Conservation (phyloP, 2,888 invertebrate species). For the Hemaris fuciformis region DNA sequence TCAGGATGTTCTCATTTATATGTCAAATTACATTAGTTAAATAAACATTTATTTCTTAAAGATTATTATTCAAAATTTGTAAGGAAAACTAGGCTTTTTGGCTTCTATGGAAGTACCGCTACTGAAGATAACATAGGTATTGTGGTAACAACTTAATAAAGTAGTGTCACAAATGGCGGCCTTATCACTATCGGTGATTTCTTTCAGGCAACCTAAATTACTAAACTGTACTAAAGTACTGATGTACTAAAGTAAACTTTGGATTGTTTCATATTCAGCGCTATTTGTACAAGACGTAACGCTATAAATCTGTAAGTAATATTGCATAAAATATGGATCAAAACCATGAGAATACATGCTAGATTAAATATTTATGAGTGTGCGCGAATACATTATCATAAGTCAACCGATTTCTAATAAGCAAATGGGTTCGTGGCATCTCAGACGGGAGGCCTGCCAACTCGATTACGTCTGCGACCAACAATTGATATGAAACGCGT, state of each 20-base stretch:
- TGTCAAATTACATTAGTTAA: too few relatives aligned
- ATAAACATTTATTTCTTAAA: too few relatives aligned
- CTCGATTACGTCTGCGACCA: constrained; percentile 18
- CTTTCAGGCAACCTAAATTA: too few relatives aligned
- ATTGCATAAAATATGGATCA: background rate
- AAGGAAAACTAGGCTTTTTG: too few relatives aligned
- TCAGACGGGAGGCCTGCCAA: constrained; percentile 14
- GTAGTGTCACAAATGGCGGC: too few relatives aligned
- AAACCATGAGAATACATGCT: background rate
- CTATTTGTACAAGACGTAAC: background rate
- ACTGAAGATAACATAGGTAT: too few relatives aligned
- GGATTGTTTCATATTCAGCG: background rate
- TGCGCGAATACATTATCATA: constrained; percentile 6
- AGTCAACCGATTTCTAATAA: constrained; percentile 8
- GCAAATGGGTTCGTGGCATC: constrained; percentile 6
- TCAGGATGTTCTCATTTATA: too few relatives aligned
- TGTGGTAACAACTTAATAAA: too few relatives aligned
- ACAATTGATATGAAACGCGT: constrained; percentile 26
- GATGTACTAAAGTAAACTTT: background rate
- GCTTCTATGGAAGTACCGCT: too few relatives aligned
- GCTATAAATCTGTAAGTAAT: background rate
- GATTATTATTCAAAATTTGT: too few relatives aligned
- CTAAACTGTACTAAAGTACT: too few relatives aligned
- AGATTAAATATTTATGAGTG: background rate
- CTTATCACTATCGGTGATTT: too few relatives aligned